Evolutionary conservation across 2,888 invertebrate genomes (phyloP).

Genomic region (Leucophenga maculata): DNA sequence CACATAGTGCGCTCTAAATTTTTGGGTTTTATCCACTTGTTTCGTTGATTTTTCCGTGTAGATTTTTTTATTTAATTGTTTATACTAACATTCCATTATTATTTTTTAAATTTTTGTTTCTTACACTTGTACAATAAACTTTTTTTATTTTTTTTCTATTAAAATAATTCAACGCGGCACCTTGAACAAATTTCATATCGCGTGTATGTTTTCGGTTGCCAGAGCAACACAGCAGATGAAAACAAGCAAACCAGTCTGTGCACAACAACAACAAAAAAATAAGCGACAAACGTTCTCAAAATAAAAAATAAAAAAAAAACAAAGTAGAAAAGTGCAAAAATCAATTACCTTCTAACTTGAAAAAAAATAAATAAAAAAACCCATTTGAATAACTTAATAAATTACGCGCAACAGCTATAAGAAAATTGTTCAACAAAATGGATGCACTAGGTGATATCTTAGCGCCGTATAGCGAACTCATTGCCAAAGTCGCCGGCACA

Average conservation of each 20-base stretch:
- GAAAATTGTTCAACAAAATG: constrained; percentile 45
- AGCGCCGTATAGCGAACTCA: constrained; percentile 62
- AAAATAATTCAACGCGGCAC: no score
- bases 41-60: not conserved
- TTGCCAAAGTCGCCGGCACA: constrained; percentile 79
- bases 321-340: constrained; percentile 1
- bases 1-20: not conserved
- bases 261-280: not conserved
- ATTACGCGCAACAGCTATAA: not conserved
- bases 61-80: no score
- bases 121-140: not conserved
- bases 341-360: not conserved
- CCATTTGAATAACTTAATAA: not conserved
- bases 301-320: not conserved
- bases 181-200: no score
- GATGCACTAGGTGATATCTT: constrained; percentile 63
- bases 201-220: no score
- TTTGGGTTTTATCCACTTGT: not conserved
- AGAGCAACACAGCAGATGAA: no score
- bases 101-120: no score
- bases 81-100: no score
- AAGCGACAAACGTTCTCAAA: not conserved
- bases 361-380: not conserved
- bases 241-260: no score
- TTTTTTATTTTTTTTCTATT: not conserved